Conservation (phyloP, 2,888 invertebrate species). For the Syritta pipiens region DNA sequence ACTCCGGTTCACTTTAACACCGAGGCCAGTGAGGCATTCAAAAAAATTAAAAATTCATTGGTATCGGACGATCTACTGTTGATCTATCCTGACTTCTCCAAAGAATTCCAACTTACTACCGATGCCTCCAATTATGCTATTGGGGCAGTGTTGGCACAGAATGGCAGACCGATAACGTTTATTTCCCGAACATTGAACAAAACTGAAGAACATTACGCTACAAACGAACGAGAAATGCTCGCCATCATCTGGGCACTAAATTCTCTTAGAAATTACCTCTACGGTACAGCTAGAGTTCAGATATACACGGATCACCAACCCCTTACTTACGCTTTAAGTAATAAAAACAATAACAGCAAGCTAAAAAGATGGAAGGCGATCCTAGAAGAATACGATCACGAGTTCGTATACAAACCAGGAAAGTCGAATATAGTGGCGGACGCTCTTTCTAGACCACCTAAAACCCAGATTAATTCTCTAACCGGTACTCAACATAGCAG, state of each 20-base stretch:
- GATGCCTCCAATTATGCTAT: constrained; percentile 57
- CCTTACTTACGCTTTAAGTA: constrained; percentile 52
- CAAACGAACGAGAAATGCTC: constrained; percentile 45
- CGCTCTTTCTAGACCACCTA: constrained; percentile 7
- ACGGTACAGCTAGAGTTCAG: constrained; percentile 42
- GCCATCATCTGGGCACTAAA: constrained; percentile 13
- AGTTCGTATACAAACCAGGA: constrained; percentile 47
- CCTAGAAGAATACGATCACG: constrained; percentile 54
- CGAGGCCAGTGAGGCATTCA: constrained; percentile 10
- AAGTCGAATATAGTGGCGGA: constrained; percentile 3
- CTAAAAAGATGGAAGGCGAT: constrained; percentile 55
- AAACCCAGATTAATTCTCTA: constrained; percentile 3
- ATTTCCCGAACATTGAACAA: constrained; percentile 29
- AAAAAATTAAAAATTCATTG: constrained; percentile 28
- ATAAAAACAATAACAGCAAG: constrained; percentile 49
- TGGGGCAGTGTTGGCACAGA: constrained; percentile 49
- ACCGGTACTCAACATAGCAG: not conserved
- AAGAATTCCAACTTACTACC: constrained; percentile 54
- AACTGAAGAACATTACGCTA: constrained; percentile 40
- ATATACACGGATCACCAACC: constrained; percentile 49
- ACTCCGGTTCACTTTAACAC: not conserved
- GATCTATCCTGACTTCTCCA: constrained; percentile 53
- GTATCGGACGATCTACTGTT: constrained; percentile 14
- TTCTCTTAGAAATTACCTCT: constrained; percentile 26
- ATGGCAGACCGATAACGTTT: constrained; percentile 26